phyloP scores from a whole-genome alignment of 1,140 invertebrate genomes.

The Pachyrhynchus sulphureomaculatus region DNA sequence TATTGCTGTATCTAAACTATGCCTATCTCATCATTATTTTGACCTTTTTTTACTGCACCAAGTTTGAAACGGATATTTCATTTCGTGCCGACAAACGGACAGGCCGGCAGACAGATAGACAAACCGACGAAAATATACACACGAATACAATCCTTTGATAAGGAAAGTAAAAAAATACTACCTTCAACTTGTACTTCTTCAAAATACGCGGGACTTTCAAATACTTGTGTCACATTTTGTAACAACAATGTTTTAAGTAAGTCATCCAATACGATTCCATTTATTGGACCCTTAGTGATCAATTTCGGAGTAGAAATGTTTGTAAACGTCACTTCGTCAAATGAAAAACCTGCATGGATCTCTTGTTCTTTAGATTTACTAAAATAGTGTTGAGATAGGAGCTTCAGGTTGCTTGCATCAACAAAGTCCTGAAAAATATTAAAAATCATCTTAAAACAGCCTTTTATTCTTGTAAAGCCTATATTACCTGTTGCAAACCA shows the following conservation, averaged over 20 bases:
- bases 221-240: constrained; percentile 42
- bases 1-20: too few species aligned
- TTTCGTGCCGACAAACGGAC: too few species aligned
- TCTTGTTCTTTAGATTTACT: constrained; percentile 46
- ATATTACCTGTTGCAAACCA: too few species aligned
- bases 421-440: constrained; percentile 38
- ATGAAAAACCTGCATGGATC: constrained; percentile 34
- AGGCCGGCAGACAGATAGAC: too few species aligned
- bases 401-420: constrained; percentile 35
- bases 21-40: too few species aligned
- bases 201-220: constrained; percentile 38
- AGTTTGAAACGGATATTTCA: too few species aligned
- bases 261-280: constrained; percentile 37
- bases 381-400: constrained; percentile 44
- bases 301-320: constrained; percentile 33
- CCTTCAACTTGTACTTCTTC: constrained; percentile 27
- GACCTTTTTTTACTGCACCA: too few species aligned
- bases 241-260: constrained; percentile 37
- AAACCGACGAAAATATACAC: too few species aligned
- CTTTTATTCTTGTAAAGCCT: too few species aligned
- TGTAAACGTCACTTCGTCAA: constrained; percentile 36
- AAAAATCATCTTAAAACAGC: too few species aligned
- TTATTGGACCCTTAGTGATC: constrained; percentile 29
- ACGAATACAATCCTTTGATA: too few species aligned
- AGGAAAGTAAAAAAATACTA: too few species aligned